Evolutionary conservation across 2,797 vertebrate species (phyloP), one percentile per base, ranked within the genome.

Genomic region (Dendrocincla tyrannina): DNA sequence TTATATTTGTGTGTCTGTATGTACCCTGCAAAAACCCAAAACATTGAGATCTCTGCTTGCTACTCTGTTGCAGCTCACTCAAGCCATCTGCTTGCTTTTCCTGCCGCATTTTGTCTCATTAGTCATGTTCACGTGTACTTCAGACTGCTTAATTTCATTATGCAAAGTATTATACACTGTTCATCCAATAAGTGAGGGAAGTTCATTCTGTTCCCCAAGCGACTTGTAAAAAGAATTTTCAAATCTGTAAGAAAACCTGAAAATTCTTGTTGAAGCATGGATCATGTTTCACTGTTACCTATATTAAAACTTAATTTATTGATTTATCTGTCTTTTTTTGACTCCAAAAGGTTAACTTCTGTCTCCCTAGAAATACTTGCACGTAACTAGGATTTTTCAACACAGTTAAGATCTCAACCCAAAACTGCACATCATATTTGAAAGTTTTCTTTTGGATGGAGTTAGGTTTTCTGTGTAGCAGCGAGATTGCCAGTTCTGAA

Each of bases 141-240:
- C 86, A 73, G 92, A 84, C 92, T 93, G 93, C 89, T 96, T 96
- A 96, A 97, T 96, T 96, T 95, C 80, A 89, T 97, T 96, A 95
- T 47, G 3, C 63, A 59, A 74, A 93, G 84, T 95, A 82, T 94
- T 96, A 92, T 89, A 81, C 88, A 46, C 74, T 92, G 72, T 82
- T 96, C 87, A 30, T 95, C 88, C 93, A 96, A 74, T 97, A 91
- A 89, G 60, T 94, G 83, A 93, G 76, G 95, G 62, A 85, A 15
- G 17, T 95, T 94, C 77, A 37, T 91, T 94, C 13, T 27, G 32
- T n/a, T 91, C 49, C 95, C 80, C 66, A 59, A 55, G 67, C 35
- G 87, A 63, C 77, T 87, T 96, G 85, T 96, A 95, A 77, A 94
- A 93, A 94, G 60, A 56, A 91, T 35, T 86, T 93, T 80, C 79